A percentile compares a stretch with the other conserved stretches of the same genome.
Evolutionary conservation across 2,113 vertebrate genomes (phyloP).

Genomic region (Melanerpes aurifrons): DNA sequence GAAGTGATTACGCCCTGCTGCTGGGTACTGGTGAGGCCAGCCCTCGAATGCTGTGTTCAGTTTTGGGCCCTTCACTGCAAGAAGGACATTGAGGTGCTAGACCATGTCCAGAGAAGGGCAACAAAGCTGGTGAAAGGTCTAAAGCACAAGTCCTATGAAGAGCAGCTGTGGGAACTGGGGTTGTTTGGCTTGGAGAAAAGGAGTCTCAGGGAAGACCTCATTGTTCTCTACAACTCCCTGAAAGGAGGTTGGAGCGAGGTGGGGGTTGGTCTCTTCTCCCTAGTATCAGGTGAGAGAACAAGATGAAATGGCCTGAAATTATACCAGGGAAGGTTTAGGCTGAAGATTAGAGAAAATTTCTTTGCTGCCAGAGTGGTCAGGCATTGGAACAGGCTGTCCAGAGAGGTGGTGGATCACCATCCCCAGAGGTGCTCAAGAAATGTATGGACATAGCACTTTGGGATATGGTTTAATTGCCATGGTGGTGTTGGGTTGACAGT

Average conservation of each 20-base stretch:
- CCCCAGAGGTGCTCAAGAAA: too few species aligned
- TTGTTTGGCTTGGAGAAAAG: not conserved
- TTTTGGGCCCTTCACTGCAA: not conserved
- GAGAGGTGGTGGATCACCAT: not conserved
- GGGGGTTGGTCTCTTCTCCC: not conserved
- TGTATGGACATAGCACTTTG: not conserved
- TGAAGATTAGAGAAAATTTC: not conserved
- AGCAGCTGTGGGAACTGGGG: not conserved
- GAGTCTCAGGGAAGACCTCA: not conserved
- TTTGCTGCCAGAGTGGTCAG: not conserved
- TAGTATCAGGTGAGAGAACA: not conserved
- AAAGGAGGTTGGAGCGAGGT: not conserved
- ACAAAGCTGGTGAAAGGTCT: not conserved
- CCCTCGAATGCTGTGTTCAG: too few species aligned
- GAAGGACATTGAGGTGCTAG: too few species aligned
- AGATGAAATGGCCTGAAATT: not conserved
- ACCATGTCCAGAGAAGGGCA: too few species aligned
- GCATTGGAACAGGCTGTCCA: not conserved
- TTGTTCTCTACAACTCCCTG: not conserved
- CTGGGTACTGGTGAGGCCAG: not conserved
- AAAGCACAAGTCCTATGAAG: not conserved
- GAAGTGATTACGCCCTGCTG: too few species aligned
- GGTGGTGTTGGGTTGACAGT: too few species aligned
- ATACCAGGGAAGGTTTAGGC: not conserved
- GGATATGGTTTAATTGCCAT: not conserved